Conservation (phyloP, 1,140 invertebrate genomes). For the Drosophila navojoa region DNA sequence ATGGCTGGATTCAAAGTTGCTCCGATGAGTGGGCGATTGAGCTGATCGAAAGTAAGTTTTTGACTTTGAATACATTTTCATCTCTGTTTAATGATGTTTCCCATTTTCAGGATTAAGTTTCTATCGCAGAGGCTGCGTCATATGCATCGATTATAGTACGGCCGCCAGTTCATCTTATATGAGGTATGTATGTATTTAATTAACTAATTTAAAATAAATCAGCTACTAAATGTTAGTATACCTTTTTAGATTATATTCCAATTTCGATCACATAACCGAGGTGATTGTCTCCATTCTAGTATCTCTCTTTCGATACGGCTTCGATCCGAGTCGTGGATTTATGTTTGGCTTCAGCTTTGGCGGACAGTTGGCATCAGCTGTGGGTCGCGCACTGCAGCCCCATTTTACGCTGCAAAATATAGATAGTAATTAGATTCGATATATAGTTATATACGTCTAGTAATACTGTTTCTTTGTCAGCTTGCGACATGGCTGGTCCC, state of each 20-base stretch:
- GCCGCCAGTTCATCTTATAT: constrained; percentile 68
- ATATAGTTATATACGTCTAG: background rate
- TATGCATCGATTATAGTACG: constrained; percentile 79
- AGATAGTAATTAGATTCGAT: constrained; percentile 40
- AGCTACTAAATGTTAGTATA: background rate
- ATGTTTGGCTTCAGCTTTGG: constrained; percentile 83
- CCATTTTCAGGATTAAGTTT: constrained; percentile 60
- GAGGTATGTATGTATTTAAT: constrained; percentile 32
- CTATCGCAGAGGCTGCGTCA: constrained; percentile 78
- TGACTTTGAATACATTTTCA: background rate
- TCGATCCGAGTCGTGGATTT: constrained; percentile 64
- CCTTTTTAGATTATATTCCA: constrained; percentile 52
- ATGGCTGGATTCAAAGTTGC: constrained; percentile 82
- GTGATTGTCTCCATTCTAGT: constrained; percentile 57
- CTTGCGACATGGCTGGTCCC: constrained; percentile 82
- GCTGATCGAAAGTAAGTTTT: constrained; percentile 72
- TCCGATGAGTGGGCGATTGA: constrained; percentile 66
- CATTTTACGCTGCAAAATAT: constrained; percentile 62
- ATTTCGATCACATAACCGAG: constrained; percentile 59
- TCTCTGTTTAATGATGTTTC: constrained; percentile 1
- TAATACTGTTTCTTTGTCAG: constrained; percentile 32
- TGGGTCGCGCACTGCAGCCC: constrained; percentile 56
- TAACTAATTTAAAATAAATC: too few species aligned
- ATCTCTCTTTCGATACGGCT: constrained; percentile 59
- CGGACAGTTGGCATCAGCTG: constrained; percentile 71